Conservation (phyloP, 2,888 invertebrate genomes). For the Anagyrus pseudococci region DNA sequence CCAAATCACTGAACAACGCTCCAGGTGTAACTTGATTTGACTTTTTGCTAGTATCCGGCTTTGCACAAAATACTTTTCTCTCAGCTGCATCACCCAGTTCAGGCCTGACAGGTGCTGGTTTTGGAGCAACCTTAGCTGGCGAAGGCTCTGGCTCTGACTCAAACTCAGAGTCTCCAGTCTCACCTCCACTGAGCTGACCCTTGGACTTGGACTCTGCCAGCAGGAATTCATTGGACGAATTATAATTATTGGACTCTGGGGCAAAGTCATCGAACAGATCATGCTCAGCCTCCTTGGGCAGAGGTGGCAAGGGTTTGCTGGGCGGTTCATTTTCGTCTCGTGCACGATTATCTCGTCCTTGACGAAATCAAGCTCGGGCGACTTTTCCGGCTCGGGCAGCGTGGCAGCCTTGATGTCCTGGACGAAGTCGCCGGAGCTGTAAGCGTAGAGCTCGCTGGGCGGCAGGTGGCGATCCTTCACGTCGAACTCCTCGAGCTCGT, state of each 20-base stretch:
- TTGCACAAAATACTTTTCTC: constrained; percentile 38
- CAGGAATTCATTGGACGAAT: constrained; percentile 43
- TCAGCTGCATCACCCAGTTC: constrained; percentile 34
- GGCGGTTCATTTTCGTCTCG: constrained; percentile 45
- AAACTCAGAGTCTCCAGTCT: constrained; percentile 55
- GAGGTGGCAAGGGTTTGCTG: constrained; percentile 54
- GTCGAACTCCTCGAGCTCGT: constrained; percentile 18
- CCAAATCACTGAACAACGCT: constrained; percentile 76
- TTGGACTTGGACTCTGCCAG: constrained; percentile 35
- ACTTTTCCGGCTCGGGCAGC: constrained; percentile 46
- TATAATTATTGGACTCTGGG: constrained; percentile 34
- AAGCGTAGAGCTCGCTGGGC: constrained; percentile 3
- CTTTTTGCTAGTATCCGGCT: constrained; percentile 14
- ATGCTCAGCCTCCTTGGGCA: constrained; percentile 46
- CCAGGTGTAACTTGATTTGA: constrained; percentile 63
- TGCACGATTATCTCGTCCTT: constrained; percentile 40
- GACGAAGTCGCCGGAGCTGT: constrained; percentile 30
- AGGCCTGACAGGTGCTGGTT: constrained; percentile 15
- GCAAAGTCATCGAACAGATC: constrained; percentile 26
- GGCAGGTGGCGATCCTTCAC: constrained; percentile 12
- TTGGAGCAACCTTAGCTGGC: constrained; percentile 40
- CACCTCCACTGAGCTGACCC: constrained; percentile 40
- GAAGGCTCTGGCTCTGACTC: constrained; percentile 56
- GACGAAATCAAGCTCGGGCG: constrained; percentile 46
- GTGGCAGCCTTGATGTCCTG: constrained; percentile 45